These are phyloP conservation scores for Pogonomyrmex californicus DNA, from an alignment of 1,140 invertebrate species.

Conservation along the genomic window DNA sequence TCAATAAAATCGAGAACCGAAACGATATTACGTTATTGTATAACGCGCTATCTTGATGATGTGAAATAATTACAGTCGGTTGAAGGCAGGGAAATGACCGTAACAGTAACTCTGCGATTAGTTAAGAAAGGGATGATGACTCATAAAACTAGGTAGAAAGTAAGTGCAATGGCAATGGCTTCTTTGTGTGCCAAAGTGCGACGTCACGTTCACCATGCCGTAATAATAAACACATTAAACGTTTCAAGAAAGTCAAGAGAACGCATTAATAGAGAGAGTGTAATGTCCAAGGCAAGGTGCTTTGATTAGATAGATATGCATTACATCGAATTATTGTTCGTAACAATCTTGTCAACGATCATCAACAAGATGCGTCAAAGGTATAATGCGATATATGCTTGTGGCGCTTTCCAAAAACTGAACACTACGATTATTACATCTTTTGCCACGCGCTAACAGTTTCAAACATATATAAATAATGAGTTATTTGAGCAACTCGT, in stretches of 20 bases:
- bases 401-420: conserved; percentile 18
- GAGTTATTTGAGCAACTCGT: neutral
- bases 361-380: neutral
- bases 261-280: neutral
- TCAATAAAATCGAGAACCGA: neutral
- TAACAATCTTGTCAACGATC: neutral
- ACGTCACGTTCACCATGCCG: neutral
- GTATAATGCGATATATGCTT: neutral
- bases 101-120: neutral
- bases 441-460: no score
- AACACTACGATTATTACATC: neutral
- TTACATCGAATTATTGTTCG: neutral
- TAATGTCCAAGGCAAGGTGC: neutral
- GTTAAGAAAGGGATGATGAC: conserved; percentile 27
- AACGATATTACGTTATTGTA: neutral
- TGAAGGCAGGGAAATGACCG: neutral
- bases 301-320: neutral
- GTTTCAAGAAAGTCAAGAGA: conserved; percentile 4
- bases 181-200: neutral
- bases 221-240: conserved; percentile 37
- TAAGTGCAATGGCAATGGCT: conserved; percentile 1
- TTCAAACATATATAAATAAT: neutral
- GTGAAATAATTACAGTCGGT: conserved; percentile 3
- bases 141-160: conserved; percentile 40
- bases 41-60: neutral